These are phyloP conservation scores for Nothocercus julius DNA, from an alignment of 2,113 vertebrate genomes.

Conservation along the genomic window DNA sequence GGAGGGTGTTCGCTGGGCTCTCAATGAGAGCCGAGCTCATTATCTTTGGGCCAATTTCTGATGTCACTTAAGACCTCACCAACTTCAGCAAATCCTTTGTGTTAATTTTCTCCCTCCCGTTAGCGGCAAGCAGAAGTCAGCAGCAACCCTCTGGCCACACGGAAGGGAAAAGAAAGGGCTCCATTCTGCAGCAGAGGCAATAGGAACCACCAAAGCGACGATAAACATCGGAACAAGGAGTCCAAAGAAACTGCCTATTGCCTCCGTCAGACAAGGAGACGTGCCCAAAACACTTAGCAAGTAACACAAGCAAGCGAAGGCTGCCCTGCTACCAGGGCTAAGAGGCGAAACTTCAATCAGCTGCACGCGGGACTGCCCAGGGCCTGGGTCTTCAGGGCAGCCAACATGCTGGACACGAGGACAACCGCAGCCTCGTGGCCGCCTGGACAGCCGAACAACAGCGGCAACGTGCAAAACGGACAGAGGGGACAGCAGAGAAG, in stretches of 20 bases:
- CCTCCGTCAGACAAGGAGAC: background rate
- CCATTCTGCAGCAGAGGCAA: background rate
- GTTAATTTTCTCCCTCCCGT: background rate
- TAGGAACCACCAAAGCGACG: background rate
- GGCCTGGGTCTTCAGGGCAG: background rate
- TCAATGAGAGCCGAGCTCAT: background rate
- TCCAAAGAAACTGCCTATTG: background rate
- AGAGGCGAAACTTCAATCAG: background rate
- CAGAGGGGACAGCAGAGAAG: rapidly evolving
- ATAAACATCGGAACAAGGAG: rapidly evolving
- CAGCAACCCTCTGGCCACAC: background rate
- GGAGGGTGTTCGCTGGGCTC: background rate
- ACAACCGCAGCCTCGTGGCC: background rate
- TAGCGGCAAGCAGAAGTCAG: background rate
- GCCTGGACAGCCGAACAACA: background rate
- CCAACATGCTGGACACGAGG: background rate
- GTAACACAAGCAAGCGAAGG: background rate
- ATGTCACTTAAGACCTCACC: background rate
- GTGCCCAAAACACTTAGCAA: rapidly evolving
- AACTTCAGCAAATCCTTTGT: background rate
- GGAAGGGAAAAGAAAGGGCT: background rate
- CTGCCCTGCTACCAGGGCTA: rapidly evolving
- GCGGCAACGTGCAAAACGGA: background rate
- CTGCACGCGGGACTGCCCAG: background rate
- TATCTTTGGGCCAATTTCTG: background rate